phyloP scores from a whole-genome alignment of 2,888 invertebrate species.

The Leptarthrus brevirostris region DNA sequence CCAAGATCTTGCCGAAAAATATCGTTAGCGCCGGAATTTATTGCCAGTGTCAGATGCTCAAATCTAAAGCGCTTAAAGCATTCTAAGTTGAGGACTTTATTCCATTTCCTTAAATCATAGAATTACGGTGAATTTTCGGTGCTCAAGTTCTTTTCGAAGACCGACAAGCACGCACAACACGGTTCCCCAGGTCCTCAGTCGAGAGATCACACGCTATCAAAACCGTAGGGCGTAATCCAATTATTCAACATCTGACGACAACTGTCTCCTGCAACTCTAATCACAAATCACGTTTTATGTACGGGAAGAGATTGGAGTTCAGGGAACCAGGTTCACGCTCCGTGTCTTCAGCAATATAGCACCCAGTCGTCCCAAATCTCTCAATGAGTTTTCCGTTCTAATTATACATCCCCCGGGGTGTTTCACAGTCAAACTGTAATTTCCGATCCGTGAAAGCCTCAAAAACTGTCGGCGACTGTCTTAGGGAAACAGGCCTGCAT shows the following conservation, averaged over 20 bases:
- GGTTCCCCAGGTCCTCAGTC: background rate
- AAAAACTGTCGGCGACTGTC: slow-evolving; percentile 6
- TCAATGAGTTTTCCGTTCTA: slow-evolving; percentile 30
- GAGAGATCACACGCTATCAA: background rate
- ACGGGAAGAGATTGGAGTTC: background rate
- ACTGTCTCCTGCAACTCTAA: background rate
- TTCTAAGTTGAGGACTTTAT: too few species aligned
- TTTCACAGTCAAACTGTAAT: slow-evolving; percentile 42
- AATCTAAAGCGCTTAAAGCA: too few species aligned
- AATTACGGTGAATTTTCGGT: too few species aligned
- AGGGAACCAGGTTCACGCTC: background rate
- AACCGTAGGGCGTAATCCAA: background rate
- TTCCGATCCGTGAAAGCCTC: slow-evolving; percentile 41
- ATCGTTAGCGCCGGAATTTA: too few species aligned
- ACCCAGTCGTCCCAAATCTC: slow-evolving; percentile 10
- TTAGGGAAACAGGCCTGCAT: slow-evolving; percentile 3
- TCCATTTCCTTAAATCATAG: too few species aligned
- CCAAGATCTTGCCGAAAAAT: too few species aligned
- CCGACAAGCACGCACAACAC: too few species aligned
- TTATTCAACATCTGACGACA: slow-evolving; percentile 5
- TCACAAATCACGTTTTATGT: background rate
- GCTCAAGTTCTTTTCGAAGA: too few species aligned
- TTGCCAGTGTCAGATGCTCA: too few species aligned
- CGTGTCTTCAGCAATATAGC: background rate
- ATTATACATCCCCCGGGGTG: slow-evolving; percentile 21